Base-by-base conservation (phyloP, 2,113 vertebrate species). In the Oxygymnocypris stewartii region DNA sequence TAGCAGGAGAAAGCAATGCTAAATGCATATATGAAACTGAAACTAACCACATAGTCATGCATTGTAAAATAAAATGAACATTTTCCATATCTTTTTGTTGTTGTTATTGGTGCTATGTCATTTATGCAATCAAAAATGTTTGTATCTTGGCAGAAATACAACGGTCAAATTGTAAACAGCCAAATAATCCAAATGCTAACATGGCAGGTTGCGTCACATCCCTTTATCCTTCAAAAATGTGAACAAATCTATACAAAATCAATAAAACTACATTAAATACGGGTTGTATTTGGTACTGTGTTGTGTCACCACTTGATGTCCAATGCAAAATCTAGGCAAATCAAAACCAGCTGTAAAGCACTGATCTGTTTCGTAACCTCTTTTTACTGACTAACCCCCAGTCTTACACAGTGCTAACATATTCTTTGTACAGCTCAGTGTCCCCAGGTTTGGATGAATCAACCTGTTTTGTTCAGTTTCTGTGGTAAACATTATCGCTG, bases 401-500 rank as follows among this genome's bases (percentile, higher is more conserved):
- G 74, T 42, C 49, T 78, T 35, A 25, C 57, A 9, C 63, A 11
- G 40, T n/a, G 35, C 20, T 65, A 9, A 81, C 44, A 40, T 59
- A 79, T 59, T 59, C 65, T 71, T 25, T 73, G 82, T 25, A 79
- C 18, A 42, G n/a, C 31, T 79, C 37, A 67, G 37, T 28, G 63
- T 49, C 78, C 65, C 31, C 31, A 75, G 69, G 31, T 37, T 37
- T 4, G n/a, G 40, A 23, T 65, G 25, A 49, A 59, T 35, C 4
- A 42, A 81, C 61, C 51, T 57, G 59, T 4, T 35, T 57, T 51
- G 37, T 73, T 75, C 59, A 69, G 16, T 84, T 77, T 87, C 61
- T 77, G 42, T 59, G 51, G 71, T 83, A 75, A 87, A 89, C 79
- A 61, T 75, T 37, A 75, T 7, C 16, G 8, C 73, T 59, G 54